phyloP scores from a whole-genome alignment of 2,113 vertebrate species.

The Mellivora capensis region DNA sequence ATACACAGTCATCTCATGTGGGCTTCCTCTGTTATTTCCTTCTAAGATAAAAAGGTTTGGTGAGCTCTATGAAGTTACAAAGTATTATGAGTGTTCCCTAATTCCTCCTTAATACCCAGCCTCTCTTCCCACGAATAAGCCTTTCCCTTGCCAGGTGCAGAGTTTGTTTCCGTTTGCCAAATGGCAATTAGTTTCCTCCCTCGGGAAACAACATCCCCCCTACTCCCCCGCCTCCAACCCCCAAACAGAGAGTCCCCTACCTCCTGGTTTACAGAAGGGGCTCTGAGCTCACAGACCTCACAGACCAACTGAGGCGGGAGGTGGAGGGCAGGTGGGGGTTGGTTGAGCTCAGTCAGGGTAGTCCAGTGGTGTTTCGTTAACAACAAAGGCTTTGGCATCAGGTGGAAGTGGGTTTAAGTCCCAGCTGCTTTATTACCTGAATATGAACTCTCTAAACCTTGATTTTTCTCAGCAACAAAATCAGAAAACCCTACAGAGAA shows the following conservation, averaged over 20 bases:
- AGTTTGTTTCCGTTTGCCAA: not conserved
- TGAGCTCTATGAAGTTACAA: not conserved
- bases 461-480: constrained; percentile 18
- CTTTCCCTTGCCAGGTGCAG: not conserved
- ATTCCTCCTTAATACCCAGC: constrained; percentile 8
- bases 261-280: not conserved
- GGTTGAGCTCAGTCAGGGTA: not conserved
- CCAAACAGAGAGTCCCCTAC: not conserved
- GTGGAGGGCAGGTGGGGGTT: fast-evolving
- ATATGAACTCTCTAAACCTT: not conserved
- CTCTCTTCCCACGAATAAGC: not conserved
- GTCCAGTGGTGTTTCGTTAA: not conserved
- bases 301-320: not conserved
- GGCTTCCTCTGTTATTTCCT: not conserved
- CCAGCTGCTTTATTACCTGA: not conserved
- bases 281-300: not conserved
- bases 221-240: not conserved
- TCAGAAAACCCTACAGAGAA: not conserved
- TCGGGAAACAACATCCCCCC: not conserved
- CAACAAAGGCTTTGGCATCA: not conserved
- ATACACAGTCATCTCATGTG: not conserved
- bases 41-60: constrained; percentile 16
- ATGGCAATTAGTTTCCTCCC: not conserved
- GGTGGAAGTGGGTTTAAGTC: not conserved
- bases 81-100: not conserved